Percentiles rank a stretch among this genome's conserved stretches.
These are phyloP conservation scores for Eclectus roratus DNA, from an alignment of 2,113 vertebrate genomes.

Conservation along the genomic window DNA sequence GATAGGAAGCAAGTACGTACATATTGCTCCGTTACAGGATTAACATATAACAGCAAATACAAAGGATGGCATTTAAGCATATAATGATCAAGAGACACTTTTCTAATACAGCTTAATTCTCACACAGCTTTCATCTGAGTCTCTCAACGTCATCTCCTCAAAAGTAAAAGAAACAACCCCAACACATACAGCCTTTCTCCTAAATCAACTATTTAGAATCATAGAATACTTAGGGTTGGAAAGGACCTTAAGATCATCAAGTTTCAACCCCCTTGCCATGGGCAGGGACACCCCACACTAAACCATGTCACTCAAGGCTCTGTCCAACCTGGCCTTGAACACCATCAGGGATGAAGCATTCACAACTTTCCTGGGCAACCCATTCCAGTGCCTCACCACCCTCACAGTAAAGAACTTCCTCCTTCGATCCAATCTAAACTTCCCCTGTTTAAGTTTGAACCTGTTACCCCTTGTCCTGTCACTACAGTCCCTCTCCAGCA, in stretches of 20 bases:
- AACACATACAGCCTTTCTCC: neutral
- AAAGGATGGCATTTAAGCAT: neutral
- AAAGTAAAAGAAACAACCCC: neutral
- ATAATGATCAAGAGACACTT: neutral
- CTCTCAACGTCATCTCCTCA: neutral
- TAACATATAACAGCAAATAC: neutral
- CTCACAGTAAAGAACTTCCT: too few species aligned
- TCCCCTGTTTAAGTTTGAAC: too few species aligned
- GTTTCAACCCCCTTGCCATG: neutral
- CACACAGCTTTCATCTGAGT: neutral
- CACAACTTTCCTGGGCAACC: too few species aligned
- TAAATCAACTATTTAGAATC: neutral
- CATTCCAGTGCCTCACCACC: too few species aligned
- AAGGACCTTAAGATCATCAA: neutral
- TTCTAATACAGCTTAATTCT: neutral
- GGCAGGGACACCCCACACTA: too few species aligned
- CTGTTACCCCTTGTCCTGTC: too few species aligned
- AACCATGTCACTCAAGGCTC: too few species aligned
- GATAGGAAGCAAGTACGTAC: neutral
- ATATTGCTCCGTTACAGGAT: neutral
- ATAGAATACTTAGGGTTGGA: neutral
- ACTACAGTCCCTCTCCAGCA: too few species aligned
- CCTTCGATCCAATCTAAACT: too few species aligned
- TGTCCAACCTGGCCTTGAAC: too few species aligned
- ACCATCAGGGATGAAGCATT: too few species aligned